Base-by-base conservation (phyloP, 2,113 vertebrate genomes). In the Agelaius tricolor region DNA sequence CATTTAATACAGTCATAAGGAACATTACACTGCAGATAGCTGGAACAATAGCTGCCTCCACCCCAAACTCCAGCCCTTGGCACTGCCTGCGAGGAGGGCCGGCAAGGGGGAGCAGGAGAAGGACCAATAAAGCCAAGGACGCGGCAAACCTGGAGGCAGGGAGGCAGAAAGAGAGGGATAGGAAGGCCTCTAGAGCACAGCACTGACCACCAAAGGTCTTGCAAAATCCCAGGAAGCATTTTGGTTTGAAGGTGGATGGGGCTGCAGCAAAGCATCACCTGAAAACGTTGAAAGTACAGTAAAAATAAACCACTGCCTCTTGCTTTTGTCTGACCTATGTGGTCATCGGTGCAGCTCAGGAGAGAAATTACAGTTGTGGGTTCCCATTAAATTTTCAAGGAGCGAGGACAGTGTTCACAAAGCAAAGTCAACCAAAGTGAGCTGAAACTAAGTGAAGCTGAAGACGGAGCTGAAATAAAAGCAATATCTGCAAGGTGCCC, bases 1-100 rank as follows among this genome's bases (percentile, higher is more conserved):
- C 94, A 97, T 97, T 97, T 97, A 96, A 96, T 95, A 97, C 94
- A 96, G 95, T 97, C 83, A 11, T 93, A 97, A 93, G 93, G 87
- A 97, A 84, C 93, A 91, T 95, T 96, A 63, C 77, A 49, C 95
- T 95, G 87, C 95, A 91, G 93, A 97, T 97, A 97, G 91, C 95
- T 72, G 95, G 87, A 97, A 97, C 95, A 97, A 97, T 97, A 96
- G 94, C 84, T 91, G 95, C 81, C 93, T 96, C 94, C 96, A 96
- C 93, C 93, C 96, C 94, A 68, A 89, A 82, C 69, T 84, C 59
- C 65, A 91, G 89, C 94, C 90, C 59, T 84, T 78, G 94, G 86
- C 93, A 75, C 62, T 91, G 91, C 93, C 89, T 94, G 52, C 26
- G 16, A 94, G 35, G 49, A 91, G 54, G 58, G 71, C 90, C 78